Evolutionary conservation across 2,113 vertebrate genomes (phyloP).

Genomic region (Globicephala melas): DNA sequence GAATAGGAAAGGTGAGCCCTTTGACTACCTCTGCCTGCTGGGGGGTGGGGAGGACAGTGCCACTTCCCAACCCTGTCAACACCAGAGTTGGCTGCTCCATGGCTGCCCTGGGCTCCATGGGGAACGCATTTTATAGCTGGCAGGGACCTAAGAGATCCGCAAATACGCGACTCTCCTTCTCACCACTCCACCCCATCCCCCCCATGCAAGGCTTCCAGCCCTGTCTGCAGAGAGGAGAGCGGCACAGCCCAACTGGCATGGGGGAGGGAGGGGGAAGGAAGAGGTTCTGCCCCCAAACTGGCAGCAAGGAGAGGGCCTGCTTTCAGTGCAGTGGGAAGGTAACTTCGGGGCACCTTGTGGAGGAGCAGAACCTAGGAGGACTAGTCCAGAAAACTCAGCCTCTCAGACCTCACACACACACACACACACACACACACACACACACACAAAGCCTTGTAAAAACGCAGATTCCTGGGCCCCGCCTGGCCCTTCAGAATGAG

Average conservation of each 20-base stretch:
- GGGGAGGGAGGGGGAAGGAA: neutral
- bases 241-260: neutral
- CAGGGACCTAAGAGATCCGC: neutral
- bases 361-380: neutral
- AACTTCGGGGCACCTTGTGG: neutral
- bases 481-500: neutral
- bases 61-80: neutral
- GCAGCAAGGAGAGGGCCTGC: neutral
- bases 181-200: rapidly evolving
- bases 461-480: neutral
- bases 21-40: neutral
- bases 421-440: too few relatives aligned
- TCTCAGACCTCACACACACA: neutral
- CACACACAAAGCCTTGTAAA: neutral
- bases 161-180: rapidly evolving
- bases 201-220: neutral
- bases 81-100: neutral
- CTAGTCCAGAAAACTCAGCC: neutral
- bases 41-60: rapidly evolving
- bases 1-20: constrained; percentile 56
- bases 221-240: neutral
- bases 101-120: neutral
- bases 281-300: neutral
- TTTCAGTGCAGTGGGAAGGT: neutral
- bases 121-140: neutral